Evolutionary conservation across 1,140 invertebrate genomes (phyloP), one percentile per base, ranked within the genome.

Genomic region (Drosophila asahinai): DNA sequence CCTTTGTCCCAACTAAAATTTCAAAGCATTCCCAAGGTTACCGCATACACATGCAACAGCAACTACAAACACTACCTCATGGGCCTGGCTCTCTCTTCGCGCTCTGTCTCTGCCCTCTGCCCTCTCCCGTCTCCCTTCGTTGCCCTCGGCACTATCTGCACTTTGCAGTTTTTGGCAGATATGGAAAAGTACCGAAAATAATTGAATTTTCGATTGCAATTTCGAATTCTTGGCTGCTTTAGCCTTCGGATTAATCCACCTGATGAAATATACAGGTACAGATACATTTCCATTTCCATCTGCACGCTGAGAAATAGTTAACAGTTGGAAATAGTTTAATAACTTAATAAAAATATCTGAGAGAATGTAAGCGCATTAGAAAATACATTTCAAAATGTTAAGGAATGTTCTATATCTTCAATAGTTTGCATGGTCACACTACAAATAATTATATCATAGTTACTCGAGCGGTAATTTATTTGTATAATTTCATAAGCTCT

Each of bases 21-120:
- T 75, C 71, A 76, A 83, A 83, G 75, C 75, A 79, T 65, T 86
- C 64, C 77, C 83, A 86, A 86, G 83, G 83, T 86, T 87, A 86
- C 57, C 63, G 64, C 79, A 77, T 58, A 65, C 59, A 65, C 65
- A 77, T 47, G 61, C 62, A 72, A 1, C n/a, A 54, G 12, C 52
- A 9, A 36, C 33, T 36, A 36, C 33, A 36, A 22, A 19, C n/a
- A 36, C 17, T 40, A 55, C 14, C 42, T 33, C 51, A 19, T 38
- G 47, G 17, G 30, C 11, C 27, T 43, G 7, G 54, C 57, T 17
- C 51, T 62, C 30, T 61, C 68, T 43, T 33, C 8, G 30, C 1
- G 30, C 40, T 42, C 15, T 42, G 25, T 71, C 36, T 38, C 61
- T 40, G 22, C 45, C 43, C 36, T 42, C 17, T 48, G 8, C 11